Evolutionary conservation across 1,140 invertebrate species (phyloP).

Genomic region (Maconellicoccus hirsutus): DNA sequence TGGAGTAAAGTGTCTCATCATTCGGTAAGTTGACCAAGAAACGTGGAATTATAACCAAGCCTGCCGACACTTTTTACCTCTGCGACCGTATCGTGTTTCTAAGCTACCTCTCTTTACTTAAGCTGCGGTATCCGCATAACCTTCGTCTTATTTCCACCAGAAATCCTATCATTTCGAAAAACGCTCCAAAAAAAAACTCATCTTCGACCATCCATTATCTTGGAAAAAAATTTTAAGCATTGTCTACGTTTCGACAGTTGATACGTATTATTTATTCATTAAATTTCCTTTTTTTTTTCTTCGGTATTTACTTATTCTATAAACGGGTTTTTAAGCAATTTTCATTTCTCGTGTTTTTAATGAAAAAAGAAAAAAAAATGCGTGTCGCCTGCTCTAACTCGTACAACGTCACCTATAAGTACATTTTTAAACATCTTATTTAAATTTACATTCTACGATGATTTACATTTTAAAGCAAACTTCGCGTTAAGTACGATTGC

Average conservation of each 20-base stretch:
- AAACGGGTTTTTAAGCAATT: neutral
- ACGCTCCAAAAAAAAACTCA: neutral
- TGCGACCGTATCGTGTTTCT: too few species aligned
- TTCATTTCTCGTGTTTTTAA: neutral
- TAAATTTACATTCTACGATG: neutral
- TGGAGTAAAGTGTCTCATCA: neutral
- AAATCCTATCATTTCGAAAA: neutral
- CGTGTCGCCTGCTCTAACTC: neutral
- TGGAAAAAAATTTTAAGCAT: neutral
- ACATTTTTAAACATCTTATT: neutral
- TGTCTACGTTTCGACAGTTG: neutral
- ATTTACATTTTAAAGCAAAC: neutral
- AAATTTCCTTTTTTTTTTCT: neutral
- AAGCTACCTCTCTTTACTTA: too few species aligned
- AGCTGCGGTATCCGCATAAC: neutral
- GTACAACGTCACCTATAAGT: neutral
- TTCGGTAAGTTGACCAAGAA: neutral
- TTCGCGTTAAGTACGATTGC: neutral
- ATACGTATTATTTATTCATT: slow-evolving; percentile 10
- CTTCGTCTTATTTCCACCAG: neutral
- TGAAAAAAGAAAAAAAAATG: too few species aligned
- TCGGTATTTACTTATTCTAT: neutral
- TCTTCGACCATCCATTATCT: neutral
- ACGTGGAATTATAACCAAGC: slow-evolving; percentile 1
- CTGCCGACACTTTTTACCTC: neutral